Evolutionary conservation across 1,140 invertebrate genomes (phyloP).

Genomic region (Berghia stephanieae): DNA sequence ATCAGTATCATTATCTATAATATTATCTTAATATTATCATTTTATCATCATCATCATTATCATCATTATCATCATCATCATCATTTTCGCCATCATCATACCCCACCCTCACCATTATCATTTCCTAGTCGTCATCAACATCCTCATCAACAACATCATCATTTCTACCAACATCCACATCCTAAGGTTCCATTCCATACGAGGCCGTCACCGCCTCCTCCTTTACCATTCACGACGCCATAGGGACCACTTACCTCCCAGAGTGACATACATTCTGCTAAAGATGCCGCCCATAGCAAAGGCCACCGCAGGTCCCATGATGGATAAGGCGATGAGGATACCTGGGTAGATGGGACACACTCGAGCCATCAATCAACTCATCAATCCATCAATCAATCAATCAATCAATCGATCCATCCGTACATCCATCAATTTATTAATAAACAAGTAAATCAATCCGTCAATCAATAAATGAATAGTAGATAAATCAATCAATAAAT

Average conservation of each 20-base stretch:
- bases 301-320: slow-evolving; percentile 48
- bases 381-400: background rate
- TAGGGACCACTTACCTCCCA: slow-evolving; percentile 44
- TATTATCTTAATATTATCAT: too few relatives aligned
- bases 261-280: slow-evolving; percentile 48
- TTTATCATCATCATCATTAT: background rate
- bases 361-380: background rate
- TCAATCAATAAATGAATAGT: too few relatives aligned
- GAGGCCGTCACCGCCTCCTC: background rate
- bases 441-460: background rate
- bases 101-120: background rate
- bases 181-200: background rate
- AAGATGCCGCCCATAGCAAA: slow-evolving; percentile 46
- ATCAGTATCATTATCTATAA: too few relatives aligned
- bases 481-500: too few relatives aligned
- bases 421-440: background rate
- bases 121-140: background rate
- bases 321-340: slow-evolving; percentile 38
- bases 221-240: background rate
- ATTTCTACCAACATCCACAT: background rate
- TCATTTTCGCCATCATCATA: background rate
- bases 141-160: background rate
- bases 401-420: background rate
- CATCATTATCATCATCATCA: background rate
- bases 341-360: slow-evolving; percentile 30